These are phyloP conservation scores for Calyptomena viridis DNA, from an alignment of 2,113 vertebrate species.

Conservation along the genomic window DNA sequence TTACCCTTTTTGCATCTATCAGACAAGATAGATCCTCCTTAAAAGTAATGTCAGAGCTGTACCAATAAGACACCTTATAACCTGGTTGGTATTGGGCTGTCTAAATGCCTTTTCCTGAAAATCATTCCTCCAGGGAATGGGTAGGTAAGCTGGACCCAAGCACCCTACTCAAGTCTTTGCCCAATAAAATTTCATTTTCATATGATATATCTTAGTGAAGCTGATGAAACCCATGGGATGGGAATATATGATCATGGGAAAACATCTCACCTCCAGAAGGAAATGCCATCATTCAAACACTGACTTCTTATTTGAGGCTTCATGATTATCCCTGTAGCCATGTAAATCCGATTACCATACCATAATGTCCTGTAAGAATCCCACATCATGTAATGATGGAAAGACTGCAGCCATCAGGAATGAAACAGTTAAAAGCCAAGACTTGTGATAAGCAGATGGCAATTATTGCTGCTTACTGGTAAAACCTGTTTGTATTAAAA, in stretches of 20 bases:
- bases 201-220: neutral
- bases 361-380: slow-evolving; percentile 8
- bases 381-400: neutral
- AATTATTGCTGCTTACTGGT: slow-evolving; percentile 6
- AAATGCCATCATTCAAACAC: neutral
- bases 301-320: neutral
- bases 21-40: slow-evolving; percentile 8
- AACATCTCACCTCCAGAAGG: neutral
- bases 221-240: neutral
- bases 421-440: slow-evolving; percentile 40
- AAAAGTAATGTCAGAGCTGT: neutral
- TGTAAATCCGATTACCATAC: slow-evolving; percentile 44
- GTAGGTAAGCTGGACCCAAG: neutral
- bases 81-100: neutral
- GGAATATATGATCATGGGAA: neutral
- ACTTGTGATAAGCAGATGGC: slow-evolving; percentile 37
- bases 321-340: neutral
- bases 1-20: neutral
- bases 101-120: neutral
- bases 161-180: neutral
- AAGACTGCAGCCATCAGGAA: slow-evolving; percentile 2
- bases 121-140: neutral
- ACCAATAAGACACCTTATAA: accelerated
- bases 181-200: neutral
- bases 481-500: slow-evolving; percentile 64